Base-by-base conservation (phyloP, 2,888 invertebrate genomes). In the Ariolimax columbianus region DNA sequence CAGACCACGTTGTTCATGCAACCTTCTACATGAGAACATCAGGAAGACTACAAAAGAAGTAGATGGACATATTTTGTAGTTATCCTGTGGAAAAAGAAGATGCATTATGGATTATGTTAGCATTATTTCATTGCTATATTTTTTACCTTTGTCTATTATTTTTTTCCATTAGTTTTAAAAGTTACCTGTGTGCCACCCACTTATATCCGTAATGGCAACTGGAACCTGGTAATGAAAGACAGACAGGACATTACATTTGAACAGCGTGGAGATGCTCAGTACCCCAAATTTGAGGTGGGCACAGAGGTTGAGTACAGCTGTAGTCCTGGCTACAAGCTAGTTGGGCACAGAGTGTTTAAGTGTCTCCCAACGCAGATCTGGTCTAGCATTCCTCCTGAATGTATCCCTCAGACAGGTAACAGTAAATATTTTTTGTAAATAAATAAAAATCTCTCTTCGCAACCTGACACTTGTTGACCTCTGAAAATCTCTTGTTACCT, bases 261-360 rank as follows among this genome's bases (percentile, higher is more conserved):
- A 11, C 33, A 47, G 14, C 47, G 47, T 26, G 84, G 73, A 19
- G 79, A 70, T 33, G 43, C 40, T 4, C 75, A 70, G 40, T 84
- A 84, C 59, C 40, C 79, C 2, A 84, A 86, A 68, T 90, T 87
- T 85, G 85, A 86, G 19, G 89, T 91, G 30, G 92, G 92, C 4
- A 87, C 90, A 36, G 87, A 95, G 86, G 96, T 96, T 9, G 95
- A 96, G 90, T 97, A 97, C 94, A 96, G 96, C 91, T 98, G 98
- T 94, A 96, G 97, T 85, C 95, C 96, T 23, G 97, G 97, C 43
- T 97, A 96, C 94, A 96, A 96, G 88, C 95, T 97, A 83, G 96
- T 96, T 88, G 98, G 98, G 14, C 95, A 96, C 3, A 95, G 96
- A 70, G 96, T 96, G 91, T 95, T 97, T 88, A 97, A 96, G 66